Conservation (phyloP, 2,113 vertebrate genomes). For the Eonycteris spelaea region DNA sequence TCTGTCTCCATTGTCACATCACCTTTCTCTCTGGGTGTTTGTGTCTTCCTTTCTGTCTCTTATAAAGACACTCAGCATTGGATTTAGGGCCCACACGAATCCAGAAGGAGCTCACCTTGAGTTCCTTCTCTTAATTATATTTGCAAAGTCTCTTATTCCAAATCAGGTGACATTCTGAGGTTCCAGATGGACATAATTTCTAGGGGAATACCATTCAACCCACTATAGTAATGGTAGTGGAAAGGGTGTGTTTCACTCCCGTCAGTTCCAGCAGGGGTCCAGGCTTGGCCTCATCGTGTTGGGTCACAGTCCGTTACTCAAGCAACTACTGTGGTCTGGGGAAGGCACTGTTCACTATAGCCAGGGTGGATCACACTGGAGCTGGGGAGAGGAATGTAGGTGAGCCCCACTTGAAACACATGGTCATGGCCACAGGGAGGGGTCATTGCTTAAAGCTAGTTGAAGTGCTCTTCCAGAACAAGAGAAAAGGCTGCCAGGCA, state of each 20-base stretch:
- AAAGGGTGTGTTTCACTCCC: neutral
- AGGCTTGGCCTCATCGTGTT: neutral
- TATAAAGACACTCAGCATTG: neutral
- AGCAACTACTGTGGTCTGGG: neutral
- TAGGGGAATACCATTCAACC: neutral
- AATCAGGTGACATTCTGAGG: neutral
- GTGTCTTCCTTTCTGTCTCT: neutral
- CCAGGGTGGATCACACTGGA: neutral
- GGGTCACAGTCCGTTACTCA: neutral
- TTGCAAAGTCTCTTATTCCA: neutral
- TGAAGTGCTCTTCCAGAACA: neutral
- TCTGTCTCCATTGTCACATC: neutral
- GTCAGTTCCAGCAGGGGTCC: neutral
- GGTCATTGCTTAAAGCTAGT: neutral
- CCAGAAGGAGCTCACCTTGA: neutral
- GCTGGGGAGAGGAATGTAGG: neutral
- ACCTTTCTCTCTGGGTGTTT: neutral
- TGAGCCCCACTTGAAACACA: neutral
- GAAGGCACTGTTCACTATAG: neutral
- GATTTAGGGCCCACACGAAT: neutral
- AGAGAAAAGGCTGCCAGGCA: neutral
- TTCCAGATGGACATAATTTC: neutral
- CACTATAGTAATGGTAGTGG: neutral
- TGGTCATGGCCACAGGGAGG: neutral
- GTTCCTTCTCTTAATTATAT: neutral